phyloP scores from a whole-genome alignment of 2,113 vertebrate genomes.

The Dicrurus megarhynchus region DNA sequence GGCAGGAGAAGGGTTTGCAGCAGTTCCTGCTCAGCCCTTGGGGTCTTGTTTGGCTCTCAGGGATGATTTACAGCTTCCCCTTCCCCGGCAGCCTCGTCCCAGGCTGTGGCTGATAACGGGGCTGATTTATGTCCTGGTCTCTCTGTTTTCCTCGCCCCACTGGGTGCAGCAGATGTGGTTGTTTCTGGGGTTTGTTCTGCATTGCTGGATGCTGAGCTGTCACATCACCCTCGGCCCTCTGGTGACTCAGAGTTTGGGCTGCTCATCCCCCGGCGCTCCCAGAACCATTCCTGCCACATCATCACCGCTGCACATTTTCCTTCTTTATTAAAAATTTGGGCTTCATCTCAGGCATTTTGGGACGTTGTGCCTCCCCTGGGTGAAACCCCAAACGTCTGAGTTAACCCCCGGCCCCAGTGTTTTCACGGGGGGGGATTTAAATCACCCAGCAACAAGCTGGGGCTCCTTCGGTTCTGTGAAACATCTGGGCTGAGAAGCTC shows the following conservation, averaged over 20 bases:
- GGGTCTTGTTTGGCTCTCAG: not conserved
- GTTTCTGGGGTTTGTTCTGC: not conserved
- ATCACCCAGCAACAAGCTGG: fast-evolving
- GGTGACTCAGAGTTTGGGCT: not conserved
- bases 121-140: not conserved
- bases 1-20: not conserved
- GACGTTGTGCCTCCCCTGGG: fast-evolving
- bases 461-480: not conserved
- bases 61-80: not conserved
- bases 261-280: not conserved
- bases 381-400: not conserved
- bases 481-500: not conserved
- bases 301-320: fast-evolving
- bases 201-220: not conserved
- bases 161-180: not conserved
- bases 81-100: not conserved
- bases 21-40: not conserved
- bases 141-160: not conserved
- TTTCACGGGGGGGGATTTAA: not conserved
- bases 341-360: not conserved
- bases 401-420: not conserved
- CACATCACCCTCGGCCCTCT: not conserved
- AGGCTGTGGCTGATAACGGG: not conserved
- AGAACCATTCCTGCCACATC: not conserved
- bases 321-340: fast-evolving